These are phyloP conservation scores for Astreopora myriophthalma DNA, from an alignment of 64 coral and sea anemone genomes.

Conservation along the genomic window DNA sequence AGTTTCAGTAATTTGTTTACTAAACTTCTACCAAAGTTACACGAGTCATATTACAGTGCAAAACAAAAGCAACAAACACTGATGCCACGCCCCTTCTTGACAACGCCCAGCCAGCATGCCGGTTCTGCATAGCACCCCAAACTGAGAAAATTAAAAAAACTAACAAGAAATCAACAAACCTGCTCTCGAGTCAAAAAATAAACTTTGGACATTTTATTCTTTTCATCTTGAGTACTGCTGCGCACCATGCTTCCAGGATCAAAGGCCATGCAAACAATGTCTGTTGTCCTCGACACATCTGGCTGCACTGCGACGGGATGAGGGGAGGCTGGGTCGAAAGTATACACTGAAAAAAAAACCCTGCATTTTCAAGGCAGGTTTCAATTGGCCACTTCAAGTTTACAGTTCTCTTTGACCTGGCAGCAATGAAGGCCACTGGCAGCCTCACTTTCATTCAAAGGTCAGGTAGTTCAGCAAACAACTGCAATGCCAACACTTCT, in stretches of 20 bases:
- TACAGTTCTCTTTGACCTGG: background rate
- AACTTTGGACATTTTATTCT: conserved; percentile 59
- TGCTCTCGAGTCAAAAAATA: conserved; percentile 65
- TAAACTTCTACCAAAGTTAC: too few relatives aligned
- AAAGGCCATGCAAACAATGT: conserved; percentile 51
- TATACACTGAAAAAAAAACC: conserved; percentile 70
- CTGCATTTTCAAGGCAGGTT: background rate
- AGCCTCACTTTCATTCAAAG: background rate
- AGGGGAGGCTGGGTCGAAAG: conserved; percentile 73
- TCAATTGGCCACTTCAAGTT: background rate
- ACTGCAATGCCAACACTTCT: too few relatives aligned
- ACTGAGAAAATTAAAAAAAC: background rate
- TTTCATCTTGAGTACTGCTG: background rate
- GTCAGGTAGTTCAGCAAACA: background rate
- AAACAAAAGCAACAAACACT: too few relatives aligned
- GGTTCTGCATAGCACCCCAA: too few relatives aligned
- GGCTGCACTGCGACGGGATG: conserved; percentile 46
- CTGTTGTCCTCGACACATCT: conserved; percentile 14
- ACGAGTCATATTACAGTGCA: too few relatives aligned
- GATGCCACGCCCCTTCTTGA: too few relatives aligned
- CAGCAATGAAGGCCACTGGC: too few relatives aligned
- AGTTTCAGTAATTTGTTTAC: too few relatives aligned
- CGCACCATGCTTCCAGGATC: background rate
- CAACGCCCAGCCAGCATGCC: too few relatives aligned
- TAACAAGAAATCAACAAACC: conserved; percentile 61